A percentile compares a stretch with the other conserved stretches of the same genome.
Conservation (phyloP, 1,140 invertebrate species). For the Micrasema minimum region DNA sequence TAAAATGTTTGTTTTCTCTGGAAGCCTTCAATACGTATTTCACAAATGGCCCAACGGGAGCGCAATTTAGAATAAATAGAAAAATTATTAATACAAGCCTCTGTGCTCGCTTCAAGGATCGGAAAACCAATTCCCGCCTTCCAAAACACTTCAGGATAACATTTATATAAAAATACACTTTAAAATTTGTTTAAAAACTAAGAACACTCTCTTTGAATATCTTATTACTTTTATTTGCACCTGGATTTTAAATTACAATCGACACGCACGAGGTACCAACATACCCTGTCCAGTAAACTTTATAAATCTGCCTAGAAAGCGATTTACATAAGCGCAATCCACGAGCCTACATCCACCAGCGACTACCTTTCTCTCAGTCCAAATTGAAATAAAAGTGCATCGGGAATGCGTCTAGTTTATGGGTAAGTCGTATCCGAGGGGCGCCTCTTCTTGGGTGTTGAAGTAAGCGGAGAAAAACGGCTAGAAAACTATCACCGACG, state of each 20-base stretch:
- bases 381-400: constrained; percentile 21
- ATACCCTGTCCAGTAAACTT: not conserved
- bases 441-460: constrained; percentile 23
- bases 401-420: constrained; percentile 67
- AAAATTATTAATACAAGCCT: constrained; percentile 18
- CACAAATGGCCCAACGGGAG: constrained; percentile 7
- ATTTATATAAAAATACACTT: constrained; percentile 54
- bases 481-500: constrained; percentile 73
- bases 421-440: constrained; percentile 18
- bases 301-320: no score
- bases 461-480: constrained; percentile 74
- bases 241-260: constrained; percentile 43
- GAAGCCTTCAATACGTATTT: constrained; percentile 1
- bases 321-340: no score
- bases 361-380: no score
- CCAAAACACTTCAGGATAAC: constrained; percentile 37
- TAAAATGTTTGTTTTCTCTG: not conserved
- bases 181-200: constrained; percentile 29
- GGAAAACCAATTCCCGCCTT: constrained; percentile 9
- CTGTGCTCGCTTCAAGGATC: constrained; percentile 13
- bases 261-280: constrained; percentile 1
- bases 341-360: no score
- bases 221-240: constrained; percentile 44
- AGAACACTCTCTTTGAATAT: constrained; percentile 35
- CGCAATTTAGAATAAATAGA: not conserved